These are phyloP conservation scores for Drosophila lowei DNA, from an alignment of 1,140 invertebrate genomes.

Conservation along the genomic window DNA sequence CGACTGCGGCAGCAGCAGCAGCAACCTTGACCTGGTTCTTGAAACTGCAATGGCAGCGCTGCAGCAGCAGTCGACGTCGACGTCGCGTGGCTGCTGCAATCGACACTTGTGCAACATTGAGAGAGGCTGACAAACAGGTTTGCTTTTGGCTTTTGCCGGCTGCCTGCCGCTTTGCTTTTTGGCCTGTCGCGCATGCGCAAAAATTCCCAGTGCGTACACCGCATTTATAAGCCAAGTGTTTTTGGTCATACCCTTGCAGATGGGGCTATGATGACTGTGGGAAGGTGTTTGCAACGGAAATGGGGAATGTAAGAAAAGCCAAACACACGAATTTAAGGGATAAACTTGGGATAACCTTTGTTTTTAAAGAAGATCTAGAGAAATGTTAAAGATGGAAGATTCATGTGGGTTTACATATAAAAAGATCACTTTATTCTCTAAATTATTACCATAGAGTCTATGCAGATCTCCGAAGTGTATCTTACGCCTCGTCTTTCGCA, in stretches of 20 bases:
- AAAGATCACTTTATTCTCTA: no score
- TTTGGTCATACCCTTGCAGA: not conserved
- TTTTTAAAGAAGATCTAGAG: no score
- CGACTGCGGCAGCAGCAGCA: slow-evolving; percentile 23
- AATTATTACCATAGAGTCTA: no score
- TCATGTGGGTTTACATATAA: no score
- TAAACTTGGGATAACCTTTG: no score
- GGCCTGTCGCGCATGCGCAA: slow-evolving; percentile 68
- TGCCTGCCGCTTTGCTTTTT: slow-evolving; percentile 2
- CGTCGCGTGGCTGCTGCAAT: slow-evolving; percentile 13
- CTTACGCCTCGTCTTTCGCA: no score
- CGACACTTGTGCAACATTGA: slow-evolving; percentile 64
- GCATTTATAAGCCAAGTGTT: slow-evolving; percentile 25
- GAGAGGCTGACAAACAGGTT: slow-evolving; percentile 72
- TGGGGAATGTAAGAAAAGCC: not conserved
- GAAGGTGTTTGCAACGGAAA: slow-evolving; percentile 23
- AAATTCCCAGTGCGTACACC: slow-evolving; percentile 40
- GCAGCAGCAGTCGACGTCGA: slow-evolving; percentile 31
- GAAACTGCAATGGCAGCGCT: slow-evolving; percentile 71
- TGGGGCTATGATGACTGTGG: no score
- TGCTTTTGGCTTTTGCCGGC: slow-evolving; percentile 12
- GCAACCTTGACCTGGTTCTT: slow-evolving; percentile 81
- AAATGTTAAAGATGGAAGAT: no score
- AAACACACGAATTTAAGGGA: no score
- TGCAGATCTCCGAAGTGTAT: not conserved